A percentile compares a stretch with the other conserved stretches of the same genome.
phyloP scores from a whole-genome alignment of 2,797 vertebrate genomes.

The Anabas testudineus region DNA sequence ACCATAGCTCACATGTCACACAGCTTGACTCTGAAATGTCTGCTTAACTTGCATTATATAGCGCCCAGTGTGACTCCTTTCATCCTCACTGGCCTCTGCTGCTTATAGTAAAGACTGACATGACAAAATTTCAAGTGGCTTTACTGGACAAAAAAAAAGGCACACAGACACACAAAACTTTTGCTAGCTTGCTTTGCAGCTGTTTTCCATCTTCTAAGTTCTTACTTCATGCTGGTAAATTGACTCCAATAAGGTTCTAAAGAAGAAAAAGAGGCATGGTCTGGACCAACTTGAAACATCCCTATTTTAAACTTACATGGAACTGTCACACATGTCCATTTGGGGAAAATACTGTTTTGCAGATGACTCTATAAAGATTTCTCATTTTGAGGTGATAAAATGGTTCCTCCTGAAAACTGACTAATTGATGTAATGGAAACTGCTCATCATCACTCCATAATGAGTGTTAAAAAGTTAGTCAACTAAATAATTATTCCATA shows the following conservation, averaged over 20 bases:
- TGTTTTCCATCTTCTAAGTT: conserved; percentile 80
- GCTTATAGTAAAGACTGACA: conserved; percentile 49
- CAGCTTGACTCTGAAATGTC: conserved; percentile 32
- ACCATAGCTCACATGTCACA: conserved; percentile 64
- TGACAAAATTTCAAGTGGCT: conserved; percentile 48
- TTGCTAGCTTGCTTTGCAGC: conserved; percentile 75
- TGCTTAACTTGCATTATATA: conserved; percentile 53
- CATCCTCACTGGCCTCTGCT: conserved; percentile 45
- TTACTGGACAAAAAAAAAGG: conserved; percentile 44
- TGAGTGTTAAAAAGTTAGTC: conserved; percentile 56
- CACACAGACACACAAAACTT: conserved; percentile 56
- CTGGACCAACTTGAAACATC: conserved; percentile 82
- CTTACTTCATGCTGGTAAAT: conserved; percentile 81
- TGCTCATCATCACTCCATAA: conserved; percentile 13
- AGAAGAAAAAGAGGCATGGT: conserved; percentile 71
- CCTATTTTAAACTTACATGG: conserved; percentile 74
- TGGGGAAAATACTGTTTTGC: conserved; percentile 64
- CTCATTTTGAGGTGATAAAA: conserved; percentile 70
- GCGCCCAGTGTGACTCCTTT: conserved; percentile 51
- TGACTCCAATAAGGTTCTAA: conserved; percentile 72
- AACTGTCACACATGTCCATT: conserved; percentile 63
- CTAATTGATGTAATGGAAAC: conserved; percentile 70
- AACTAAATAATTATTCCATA: conserved; percentile 54
- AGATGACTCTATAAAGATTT: conserved; percentile 64
- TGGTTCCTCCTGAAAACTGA: conserved; percentile 55